Percentiles rank a stretch among this genome's conserved stretches.
These are phyloP conservation scores for Nasua narica DNA, from an alignment of 2,797 vertebrate genomes.

Conservation along the genomic window DNA sequence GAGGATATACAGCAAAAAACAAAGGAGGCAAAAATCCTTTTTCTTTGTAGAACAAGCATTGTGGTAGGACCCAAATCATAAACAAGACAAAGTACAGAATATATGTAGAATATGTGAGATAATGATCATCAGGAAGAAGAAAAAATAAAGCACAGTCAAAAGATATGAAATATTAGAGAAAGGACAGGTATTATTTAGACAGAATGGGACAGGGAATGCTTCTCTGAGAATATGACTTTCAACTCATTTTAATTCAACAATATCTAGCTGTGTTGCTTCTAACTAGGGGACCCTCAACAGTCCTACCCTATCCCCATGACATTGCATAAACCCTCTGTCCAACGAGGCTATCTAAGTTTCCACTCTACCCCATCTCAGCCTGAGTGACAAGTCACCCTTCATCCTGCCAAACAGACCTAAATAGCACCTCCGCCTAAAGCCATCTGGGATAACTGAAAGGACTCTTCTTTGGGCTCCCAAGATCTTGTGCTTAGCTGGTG, in stretches of 20 bases:
- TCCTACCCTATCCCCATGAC: not conserved
- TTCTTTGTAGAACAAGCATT: not conserved
- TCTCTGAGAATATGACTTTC: not conserved
- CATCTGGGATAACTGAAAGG: not conserved
- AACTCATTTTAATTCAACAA: not conserved
- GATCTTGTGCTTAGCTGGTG: not conserved
- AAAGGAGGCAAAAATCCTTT: not conserved
- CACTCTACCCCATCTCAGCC: accelerated
- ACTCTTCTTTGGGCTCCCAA: not conserved
- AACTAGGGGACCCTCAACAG: not conserved
- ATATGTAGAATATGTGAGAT: not conserved
- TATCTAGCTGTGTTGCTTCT: not conserved
- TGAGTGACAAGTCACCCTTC: not conserved
- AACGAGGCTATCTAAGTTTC: not conserved
- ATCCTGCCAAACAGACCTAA: not conserved
- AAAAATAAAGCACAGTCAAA: not conserved
- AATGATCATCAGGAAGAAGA: not conserved
- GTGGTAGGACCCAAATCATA: not conserved
- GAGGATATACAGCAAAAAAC: not conserved
- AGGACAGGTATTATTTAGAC: not conserved
- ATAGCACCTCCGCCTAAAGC: not conserved
- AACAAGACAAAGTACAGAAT: not conserved
- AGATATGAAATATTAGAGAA: not conserved
- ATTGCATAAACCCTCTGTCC: not conserved
- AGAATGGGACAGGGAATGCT: not conserved